Conservation (phyloP, 2,113 vertebrate species). For the Vulpes vulpes region DNA sequence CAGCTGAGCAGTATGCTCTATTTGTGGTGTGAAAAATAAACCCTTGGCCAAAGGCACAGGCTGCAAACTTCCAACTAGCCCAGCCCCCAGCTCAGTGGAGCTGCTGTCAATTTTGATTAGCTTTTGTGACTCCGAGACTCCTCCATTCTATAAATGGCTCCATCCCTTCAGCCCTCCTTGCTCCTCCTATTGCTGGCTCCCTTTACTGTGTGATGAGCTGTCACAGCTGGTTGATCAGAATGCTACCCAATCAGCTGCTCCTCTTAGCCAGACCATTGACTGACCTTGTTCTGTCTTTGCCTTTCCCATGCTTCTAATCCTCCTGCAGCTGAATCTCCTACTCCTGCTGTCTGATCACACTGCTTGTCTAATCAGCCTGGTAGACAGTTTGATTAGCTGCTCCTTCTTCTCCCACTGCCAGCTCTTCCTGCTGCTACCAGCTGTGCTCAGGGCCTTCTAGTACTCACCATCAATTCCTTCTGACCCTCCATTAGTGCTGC, state of each 20-base stretch:
- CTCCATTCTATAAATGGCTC: not conserved
- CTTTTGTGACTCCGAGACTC: conserved; percentile 43
- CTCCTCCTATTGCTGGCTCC: conserved; percentile 28
- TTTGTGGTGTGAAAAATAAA: conserved; percentile 49
- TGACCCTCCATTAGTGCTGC: conserved; percentile 45
- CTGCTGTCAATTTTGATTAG: conserved; percentile 75
- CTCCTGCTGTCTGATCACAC: conserved; percentile 61
- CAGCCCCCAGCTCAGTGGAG: not conserved
- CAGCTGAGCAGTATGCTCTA: not conserved
- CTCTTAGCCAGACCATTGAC: not conserved
- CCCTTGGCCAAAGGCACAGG: not conserved
- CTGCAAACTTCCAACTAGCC: not conserved
- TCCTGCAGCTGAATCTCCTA: not conserved
- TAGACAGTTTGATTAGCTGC: conserved; percentile 73
- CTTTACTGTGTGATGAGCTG: conserved; percentile 64
- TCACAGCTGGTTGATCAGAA: conserved; percentile 54
- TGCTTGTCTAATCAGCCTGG: conserved; percentile 61
- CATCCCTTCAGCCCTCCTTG: not conserved
- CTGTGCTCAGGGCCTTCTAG: conserved; percentile 22
- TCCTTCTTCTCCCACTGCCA: conserved; percentile 45
- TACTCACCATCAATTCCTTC: conserved; percentile 3
- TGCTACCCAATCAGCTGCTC: conserved; percentile 18
- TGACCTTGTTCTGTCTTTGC: conserved; percentile 73
- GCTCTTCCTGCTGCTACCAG: conserved; percentile 55
- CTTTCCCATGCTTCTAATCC: not conserved